A percentile compares a stretch with the other conserved stretches of the same genome.
Evolutionary conservation across 2,113 vertebrate species (phyloP).

Genomic region (Copsychus sechellarum): DNA sequence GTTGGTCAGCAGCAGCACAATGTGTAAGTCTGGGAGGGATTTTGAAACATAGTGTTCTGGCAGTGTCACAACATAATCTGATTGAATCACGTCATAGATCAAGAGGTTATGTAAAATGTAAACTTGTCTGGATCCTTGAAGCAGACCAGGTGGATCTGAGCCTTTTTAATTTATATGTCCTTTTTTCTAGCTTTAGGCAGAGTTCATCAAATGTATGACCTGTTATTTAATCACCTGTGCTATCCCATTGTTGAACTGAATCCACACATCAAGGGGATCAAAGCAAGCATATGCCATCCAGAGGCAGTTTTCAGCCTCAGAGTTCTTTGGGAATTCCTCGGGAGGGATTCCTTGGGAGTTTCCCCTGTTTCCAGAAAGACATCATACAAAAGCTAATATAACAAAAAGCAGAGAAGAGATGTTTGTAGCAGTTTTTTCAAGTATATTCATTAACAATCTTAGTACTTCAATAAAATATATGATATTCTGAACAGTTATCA

Average conservation of each 20-base stretch:
- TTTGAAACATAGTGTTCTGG: neutral
- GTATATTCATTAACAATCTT: neutral
- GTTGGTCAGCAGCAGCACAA: neutral
- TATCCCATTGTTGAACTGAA: neutral
- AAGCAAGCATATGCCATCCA: neutral
- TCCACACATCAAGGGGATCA: rapidly evolving
- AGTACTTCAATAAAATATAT: neutral
- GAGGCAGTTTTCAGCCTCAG: neutral
- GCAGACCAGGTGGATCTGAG: neutral
- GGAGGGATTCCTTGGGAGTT: neutral
- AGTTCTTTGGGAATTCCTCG: neutral
- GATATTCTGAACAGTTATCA: neutral
- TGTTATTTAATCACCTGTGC: neutral
- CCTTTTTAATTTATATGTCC: neutral
- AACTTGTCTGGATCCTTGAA: neutral
- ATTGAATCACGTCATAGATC: neutral
- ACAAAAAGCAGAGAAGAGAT: neutral
- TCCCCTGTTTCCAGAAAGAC: neutral
- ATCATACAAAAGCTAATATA: neutral
- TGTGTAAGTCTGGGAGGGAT: neutral
- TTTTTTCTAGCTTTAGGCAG: neutral
- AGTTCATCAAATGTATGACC: neutral
- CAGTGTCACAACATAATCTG: neutral
- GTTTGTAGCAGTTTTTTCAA: neutral
- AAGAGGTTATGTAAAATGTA: neutral